Conservation (phyloP, 2,113 vertebrate species). For the Nyctereutes procyonoides region DNA sequence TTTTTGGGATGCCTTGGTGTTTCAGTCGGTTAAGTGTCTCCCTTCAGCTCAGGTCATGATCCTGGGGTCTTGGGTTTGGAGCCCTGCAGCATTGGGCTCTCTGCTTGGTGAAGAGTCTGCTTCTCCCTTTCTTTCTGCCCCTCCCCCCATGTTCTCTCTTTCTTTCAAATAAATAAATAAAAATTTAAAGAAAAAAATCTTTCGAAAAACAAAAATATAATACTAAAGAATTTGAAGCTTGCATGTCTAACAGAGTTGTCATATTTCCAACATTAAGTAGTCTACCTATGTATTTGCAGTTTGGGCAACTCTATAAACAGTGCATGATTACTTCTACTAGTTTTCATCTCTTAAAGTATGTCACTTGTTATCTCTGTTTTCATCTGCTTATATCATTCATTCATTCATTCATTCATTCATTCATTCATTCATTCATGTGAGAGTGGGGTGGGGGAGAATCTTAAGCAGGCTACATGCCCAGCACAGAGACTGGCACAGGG, state of each 20-base stretch:
- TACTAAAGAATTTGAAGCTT: background rate
- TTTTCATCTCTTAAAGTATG: background rate
- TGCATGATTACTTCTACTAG: background rate
- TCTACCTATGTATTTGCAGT: background rate
- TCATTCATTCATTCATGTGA: background rate
- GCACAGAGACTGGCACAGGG: background rate
- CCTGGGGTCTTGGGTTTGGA: background rate
- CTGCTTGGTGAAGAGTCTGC: background rate
- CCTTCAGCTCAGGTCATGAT: background rate
- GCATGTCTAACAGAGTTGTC: background rate
- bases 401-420: background rate
- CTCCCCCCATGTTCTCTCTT: background rate
- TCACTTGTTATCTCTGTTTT: background rate
- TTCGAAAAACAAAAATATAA: background rate
- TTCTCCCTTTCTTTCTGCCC: background rate
- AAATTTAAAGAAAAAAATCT: background rate
- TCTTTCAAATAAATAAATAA: background rate
- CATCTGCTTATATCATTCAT: background rate
- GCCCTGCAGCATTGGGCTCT: background rate
- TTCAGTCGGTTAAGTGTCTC: background rate
- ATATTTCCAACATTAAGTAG: background rate
- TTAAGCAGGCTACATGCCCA: background rate
- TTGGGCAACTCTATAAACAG: background rate
- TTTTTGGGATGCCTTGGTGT: background rate
- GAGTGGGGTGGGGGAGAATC: background rate